A percentile compares a stretch with the other conserved stretches of the same genome.
These are phyloP conservation scores for Synchiropus splendidus DNA, from an alignment of 2,113 vertebrate species.

Conservation along the genomic window DNA sequence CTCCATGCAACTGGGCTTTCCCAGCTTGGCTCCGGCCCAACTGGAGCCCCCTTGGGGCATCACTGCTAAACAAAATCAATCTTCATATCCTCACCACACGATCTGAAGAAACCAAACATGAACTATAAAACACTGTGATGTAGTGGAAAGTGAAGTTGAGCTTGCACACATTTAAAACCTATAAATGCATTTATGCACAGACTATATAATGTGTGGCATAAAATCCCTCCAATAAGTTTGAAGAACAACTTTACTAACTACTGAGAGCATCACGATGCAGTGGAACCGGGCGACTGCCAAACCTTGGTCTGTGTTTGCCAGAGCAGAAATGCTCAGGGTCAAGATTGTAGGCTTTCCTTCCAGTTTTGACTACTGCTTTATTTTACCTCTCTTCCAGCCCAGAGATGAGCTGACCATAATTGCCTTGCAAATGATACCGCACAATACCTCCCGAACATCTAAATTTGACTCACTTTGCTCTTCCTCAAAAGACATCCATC, in stretches of 20 bases:
- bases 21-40: too few relatives aligned
- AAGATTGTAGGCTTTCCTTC: conserved; percentile 37
- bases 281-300: conserved; percentile 48
- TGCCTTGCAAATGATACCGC: conserved; percentile 23
- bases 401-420: conserved; percentile 41
- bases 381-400: conserved; percentile 40
- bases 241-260: conserved; percentile 25
- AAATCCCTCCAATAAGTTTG: conserved; percentile 37
- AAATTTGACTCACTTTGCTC: conserved; percentile 8
- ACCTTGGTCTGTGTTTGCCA: conserved; percentile 32
- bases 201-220: conserved; percentile 34
- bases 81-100: too few relatives aligned
- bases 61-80: too few relatives aligned
- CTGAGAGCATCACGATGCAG: conserved; percentile 13
- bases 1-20: too few relatives aligned
- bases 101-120: too few relatives aligned
- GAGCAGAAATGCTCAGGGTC: conserved; percentile 45
- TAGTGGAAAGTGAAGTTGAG: not conserved
- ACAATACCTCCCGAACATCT: conserved; percentile 14
- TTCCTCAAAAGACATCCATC: conserved; percentile 2
- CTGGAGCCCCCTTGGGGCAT: too few relatives aligned
- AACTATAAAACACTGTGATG: too few relatives aligned
- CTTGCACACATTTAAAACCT: conserved; percentile 29
- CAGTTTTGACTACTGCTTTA: conserved; percentile 36
- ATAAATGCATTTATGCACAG: conserved; percentile 28